Evolutionary conservation across 2,797 vertebrate genomes (phyloP), one percentile per base, ranked within the genome.

Genomic region (Pipistrellus kuhlii): DNA sequence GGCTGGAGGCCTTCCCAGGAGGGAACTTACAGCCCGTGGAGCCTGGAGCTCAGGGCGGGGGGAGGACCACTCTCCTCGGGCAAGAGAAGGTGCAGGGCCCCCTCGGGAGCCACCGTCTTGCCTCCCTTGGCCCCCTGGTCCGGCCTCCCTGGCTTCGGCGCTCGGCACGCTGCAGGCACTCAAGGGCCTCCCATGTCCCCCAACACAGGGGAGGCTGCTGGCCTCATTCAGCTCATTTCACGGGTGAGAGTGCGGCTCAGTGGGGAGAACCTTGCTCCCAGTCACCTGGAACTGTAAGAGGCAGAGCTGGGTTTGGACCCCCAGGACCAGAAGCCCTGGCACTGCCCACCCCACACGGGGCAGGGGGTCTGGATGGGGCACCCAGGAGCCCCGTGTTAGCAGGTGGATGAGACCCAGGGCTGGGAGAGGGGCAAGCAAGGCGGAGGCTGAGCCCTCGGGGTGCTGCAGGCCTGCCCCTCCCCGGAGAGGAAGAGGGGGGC

Each of bases 141-240:
- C 68, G 8, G 38, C 12, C 20, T 30, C 13, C 12, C 38, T 0
- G 0, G 57, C 35, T 4, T 62, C 7, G 0, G 53, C 0, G 3
- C 38, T 71, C 64, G 62, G 81, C 44, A 11, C 2, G 25, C 11
- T 27, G 59, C 30, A 62, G 46, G 66, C 4, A 0, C 14, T 9
- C 1, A 27, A 20, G 14, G 6, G 3, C 71, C 4, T 86, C 55
- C n/a, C 46, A 17, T 30, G 8, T 2, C 81, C 76, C 15, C 41
- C 25, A n/a, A 32, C 21, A 38, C 32, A 38, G 27, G 8, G 5
- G 44, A 82, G 72, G n/a, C 90, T 25, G 30, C 7, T 11, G 44
- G 57, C 38, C 23, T 93, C 32, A 18, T 27, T 64, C 27, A 38
- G 27, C 62, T 69, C 51, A 5, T 46, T 62, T 80, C 73, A 90